Evolutionary conservation across 2,113 vertebrate genomes (phyloP).

Genomic region (Tretioscincus oriximinensis): DNA sequence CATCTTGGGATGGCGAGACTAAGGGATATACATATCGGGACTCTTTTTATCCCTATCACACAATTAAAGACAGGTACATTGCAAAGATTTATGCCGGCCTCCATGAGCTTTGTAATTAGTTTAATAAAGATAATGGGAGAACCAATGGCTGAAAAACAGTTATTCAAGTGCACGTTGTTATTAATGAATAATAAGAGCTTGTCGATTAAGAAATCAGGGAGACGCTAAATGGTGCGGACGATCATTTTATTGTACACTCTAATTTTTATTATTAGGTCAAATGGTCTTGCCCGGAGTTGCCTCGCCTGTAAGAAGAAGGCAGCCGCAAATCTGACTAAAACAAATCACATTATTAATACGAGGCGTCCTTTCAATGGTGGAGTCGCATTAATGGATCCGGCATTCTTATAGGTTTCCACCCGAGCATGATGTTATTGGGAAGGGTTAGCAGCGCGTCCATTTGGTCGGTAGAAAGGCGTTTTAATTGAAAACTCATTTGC

Average conservation of each 20-base stretch:
- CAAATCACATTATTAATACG: conserved; percentile 48
- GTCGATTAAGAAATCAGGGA: conserved; percentile 29
- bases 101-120: conserved; percentile 33
- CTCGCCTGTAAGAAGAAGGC: conserved; percentile 17
- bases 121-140: conserved; percentile 38
- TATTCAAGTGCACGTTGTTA: conserved; percentile 35
- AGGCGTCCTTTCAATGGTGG: conserved; percentile 28
- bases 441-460: conserved; percentile 64
- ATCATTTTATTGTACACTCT: conserved; percentile 25
- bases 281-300: conserved; percentile 26
- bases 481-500: conserved; percentile 83
- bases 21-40: background rate
- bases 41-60: conserved; percentile 31
- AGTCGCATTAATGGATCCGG: conserved; percentile 38
- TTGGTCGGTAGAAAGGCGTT: conserved; percentile 69
- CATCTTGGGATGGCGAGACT: background rate
- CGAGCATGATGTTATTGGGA: conserved; percentile 53
- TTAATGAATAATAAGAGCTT: conserved; percentile 45
- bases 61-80: conserved; percentile 38
- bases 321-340: conserved; percentile 58
- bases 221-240: conserved; percentile 16
- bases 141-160: conserved; percentile 40
- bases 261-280: conserved; percentile 40
- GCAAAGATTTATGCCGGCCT: conserved; percentile 43
- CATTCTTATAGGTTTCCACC: conserved; percentile 42